Conservation (phyloP, 2,888 invertebrate species). For the Helleia helle region DNA sequence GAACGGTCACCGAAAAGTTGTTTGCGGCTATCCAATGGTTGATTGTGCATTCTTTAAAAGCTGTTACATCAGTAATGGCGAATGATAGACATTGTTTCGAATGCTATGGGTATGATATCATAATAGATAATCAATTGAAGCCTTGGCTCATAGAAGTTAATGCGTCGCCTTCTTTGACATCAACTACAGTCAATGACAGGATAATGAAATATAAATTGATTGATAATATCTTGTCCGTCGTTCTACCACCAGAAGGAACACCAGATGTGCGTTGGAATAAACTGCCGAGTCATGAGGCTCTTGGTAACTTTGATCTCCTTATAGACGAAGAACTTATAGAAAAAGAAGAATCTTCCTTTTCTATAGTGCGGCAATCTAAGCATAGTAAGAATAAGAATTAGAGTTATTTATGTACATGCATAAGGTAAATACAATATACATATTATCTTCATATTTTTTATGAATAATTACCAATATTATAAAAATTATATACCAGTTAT, state of each 20-base stretch:
- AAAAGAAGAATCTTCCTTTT: conserved; percentile 72
- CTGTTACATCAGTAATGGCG: conserved; percentile 94
- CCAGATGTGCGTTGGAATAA: conserved; percentile 95
- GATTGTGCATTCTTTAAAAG: conserved; percentile 94
- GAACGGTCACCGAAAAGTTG: conserved; percentile 88
- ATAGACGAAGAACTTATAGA: conserved; percentile 88
- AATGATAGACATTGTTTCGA: conserved; percentile 95
- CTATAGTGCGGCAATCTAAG: background rate
- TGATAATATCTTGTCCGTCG: conserved; percentile 93
- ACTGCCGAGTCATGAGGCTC: conserved; percentile 79
- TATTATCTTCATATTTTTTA: too few relatives aligned
- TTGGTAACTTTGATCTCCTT: conserved; percentile 89
- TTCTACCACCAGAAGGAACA: conserved; percentile 89
- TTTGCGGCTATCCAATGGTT: conserved; percentile 93
- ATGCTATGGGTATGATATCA: conserved; percentile 97
- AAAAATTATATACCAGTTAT: too few relatives aligned
- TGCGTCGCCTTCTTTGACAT: conserved; percentile 96
- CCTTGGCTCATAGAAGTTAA: conserved; percentile 97
- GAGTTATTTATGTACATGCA: too few relatives aligned
- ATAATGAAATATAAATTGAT: conserved; percentile 95
- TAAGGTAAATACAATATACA: too few relatives aligned
- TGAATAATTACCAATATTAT: too few relatives aligned
- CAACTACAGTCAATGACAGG: conserved; percentile 94
- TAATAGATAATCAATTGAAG: conserved; percentile 93
- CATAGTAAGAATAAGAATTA: conserved; percentile 9